phyloP scores from a whole-genome alignment of 2,113 vertebrate species.

The Phalacrocorax aristotelis region DNA sequence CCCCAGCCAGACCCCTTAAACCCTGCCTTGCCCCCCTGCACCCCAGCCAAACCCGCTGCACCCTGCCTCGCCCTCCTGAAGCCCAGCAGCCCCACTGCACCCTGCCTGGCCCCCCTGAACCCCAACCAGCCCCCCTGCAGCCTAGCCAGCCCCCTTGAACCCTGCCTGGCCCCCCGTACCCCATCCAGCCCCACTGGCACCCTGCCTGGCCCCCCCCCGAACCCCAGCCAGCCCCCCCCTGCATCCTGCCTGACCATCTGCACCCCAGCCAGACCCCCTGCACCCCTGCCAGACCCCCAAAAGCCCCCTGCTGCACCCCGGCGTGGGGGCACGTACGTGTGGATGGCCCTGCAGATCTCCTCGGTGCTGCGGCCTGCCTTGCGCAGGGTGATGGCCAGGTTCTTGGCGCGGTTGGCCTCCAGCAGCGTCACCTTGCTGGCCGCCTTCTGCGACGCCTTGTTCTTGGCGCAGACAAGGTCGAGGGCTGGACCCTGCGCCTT shows the following conservation, averaged over 20 bases:
- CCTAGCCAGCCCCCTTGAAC: background rate
- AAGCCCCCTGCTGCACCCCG: accelerated
- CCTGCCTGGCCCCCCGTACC: background rate
- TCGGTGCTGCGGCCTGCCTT: conserved; percentile 89
- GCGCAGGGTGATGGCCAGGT: conserved; percentile 93
- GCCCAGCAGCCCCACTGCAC: too few relatives aligned
- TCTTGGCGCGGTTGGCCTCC: conserved; percentile 95
- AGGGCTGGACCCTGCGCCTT: conserved; percentile 92
- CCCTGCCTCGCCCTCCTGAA: too few relatives aligned
- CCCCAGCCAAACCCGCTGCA: accelerated
- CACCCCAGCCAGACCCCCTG: background rate
- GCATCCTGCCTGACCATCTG: too few relatives aligned
- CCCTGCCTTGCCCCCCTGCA: too few relatives aligned
- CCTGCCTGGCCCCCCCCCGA: too few relatives aligned
- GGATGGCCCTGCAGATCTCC: conserved; percentile 95
- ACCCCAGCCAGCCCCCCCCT: too few relatives aligned
- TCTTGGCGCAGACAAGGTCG: conserved; percentile 86
- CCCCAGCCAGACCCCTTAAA: too few relatives aligned
- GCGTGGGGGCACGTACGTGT: conserved; percentile 76
- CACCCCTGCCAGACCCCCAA: too few relatives aligned
- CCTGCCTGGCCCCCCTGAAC: too few relatives aligned
- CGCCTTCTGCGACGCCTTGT: conserved; percentile 85
- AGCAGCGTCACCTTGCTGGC: conserved; percentile 89
- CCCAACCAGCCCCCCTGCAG: too few relatives aligned
- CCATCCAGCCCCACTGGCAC: too few relatives aligned